Evolutionary conservation across 2,888 invertebrate species (phyloP).

Genomic region (Andrena hattorfiana): DNA sequence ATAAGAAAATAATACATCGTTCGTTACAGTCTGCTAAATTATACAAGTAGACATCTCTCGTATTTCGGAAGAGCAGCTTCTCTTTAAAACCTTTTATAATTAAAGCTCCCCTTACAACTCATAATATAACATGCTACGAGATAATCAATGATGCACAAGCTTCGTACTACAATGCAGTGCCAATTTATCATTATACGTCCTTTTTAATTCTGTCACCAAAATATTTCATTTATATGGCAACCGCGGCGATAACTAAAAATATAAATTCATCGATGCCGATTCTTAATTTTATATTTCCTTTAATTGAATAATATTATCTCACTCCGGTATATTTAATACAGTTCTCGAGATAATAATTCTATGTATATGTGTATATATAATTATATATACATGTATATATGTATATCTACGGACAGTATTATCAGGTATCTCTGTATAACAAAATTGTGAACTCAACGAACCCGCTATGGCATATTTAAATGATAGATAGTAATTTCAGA

Average conservation of each 20-base stretch:
- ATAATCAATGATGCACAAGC: slow-evolving; percentile 37
- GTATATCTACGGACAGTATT: slow-evolving; percentile 30
- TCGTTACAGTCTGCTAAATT: slow-evolving; percentile 57
- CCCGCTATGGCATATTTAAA: slow-evolving; percentile 31
- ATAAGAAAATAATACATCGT: slow-evolving; percentile 60
- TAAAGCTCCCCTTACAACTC: slow-evolving; percentile 32
- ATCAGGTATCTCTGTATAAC: slow-evolving; percentile 50
- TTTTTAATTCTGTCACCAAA: slow-evolving; percentile 37
- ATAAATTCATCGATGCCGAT: slow-evolving; percentile 65
- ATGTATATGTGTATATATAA: no score
- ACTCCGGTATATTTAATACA: slow-evolving; percentile 19
- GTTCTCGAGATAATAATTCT: slow-evolving; percentile 33
- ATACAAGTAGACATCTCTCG: slow-evolving; percentile 58
- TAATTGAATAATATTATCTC: slow-evolving; percentile 36
- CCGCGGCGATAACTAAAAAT: slow-evolving; percentile 49
- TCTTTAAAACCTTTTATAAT: slow-evolving; percentile 29
- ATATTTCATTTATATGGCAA: slow-evolving; percentile 49
- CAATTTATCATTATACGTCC: slow-evolving; percentile 23
- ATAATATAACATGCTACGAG: slow-evolving; percentile 32
- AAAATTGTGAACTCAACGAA: slow-evolving; percentile 29
- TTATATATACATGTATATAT: neutral
- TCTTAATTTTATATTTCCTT: slow-evolving; percentile 57
- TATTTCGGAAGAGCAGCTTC: slow-evolving; percentile 48
- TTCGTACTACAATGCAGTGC: slow-evolving; percentile 27
- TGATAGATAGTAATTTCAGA: slow-evolving; percentile 32